Percentiles rank a stretch among this genome's conserved stretches.
Evolutionary conservation across 2,797 vertebrate species (phyloP).

Genomic region (Pipistrellus pygmaeus): DNA sequence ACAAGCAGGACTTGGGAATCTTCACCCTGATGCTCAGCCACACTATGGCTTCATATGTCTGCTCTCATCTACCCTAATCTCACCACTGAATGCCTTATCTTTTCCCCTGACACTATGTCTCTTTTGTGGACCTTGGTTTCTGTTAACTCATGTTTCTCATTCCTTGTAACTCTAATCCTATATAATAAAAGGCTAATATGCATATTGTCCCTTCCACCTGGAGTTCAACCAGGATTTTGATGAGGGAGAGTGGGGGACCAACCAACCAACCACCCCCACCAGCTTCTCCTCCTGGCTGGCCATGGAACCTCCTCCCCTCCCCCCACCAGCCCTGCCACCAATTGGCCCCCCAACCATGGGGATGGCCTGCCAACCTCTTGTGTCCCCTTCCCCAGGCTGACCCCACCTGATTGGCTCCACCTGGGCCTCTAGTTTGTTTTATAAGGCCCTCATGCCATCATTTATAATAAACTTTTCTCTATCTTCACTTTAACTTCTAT

Average conservation of each 20-base stretch:
- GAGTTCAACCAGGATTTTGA: no score
- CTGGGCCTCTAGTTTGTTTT: background rate
- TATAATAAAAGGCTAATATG: no score
- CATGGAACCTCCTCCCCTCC: no score
- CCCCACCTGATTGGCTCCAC: no score
- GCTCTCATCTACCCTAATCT: background rate
- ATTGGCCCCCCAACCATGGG: no score
- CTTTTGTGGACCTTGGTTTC: background rate
- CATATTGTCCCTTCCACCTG: no score
- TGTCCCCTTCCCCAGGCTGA: no score
- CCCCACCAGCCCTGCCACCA: no score
- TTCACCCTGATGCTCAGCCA: background rate
- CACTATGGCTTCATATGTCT: fast-evolving
- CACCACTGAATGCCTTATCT: background rate
- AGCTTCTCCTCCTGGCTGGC: no score
- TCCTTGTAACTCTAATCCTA: background rate
- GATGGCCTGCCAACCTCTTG: no score
- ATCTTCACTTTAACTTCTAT: background rate
- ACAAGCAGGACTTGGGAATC: background rate
- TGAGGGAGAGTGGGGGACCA: no score
- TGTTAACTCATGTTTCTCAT: background rate
- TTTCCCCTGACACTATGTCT: background rate
- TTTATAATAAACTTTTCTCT: background rate
- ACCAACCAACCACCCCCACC: no score
- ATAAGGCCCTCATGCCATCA: background rate